Percentiles rank a stretch among this genome's conserved stretches.
Conservation (phyloP, 2,888 invertebrate genomes). For the Cheiracanthium punctorium region DNA sequence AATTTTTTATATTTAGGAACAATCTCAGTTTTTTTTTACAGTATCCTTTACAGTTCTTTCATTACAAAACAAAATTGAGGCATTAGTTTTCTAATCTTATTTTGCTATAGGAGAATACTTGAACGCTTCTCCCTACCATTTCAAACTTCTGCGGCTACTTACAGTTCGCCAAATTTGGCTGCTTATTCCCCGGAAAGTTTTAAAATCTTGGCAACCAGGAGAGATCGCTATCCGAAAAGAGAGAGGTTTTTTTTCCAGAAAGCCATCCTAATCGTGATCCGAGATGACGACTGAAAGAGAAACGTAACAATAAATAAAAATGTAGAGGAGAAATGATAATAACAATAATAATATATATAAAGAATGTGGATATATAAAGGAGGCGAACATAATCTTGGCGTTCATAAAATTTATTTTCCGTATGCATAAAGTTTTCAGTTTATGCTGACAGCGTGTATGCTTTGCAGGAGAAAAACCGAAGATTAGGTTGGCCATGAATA, state of each 20-base stretch:
- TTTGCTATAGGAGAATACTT: too few relatives aligned
- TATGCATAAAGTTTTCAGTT: slow-evolving; percentile 15
- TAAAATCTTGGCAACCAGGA: slow-evolving; percentile 5
- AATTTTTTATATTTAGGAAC: too few relatives aligned
- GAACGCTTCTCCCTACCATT: too few relatives aligned
- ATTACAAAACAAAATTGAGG: too few relatives aligned
- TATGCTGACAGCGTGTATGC: background rate
- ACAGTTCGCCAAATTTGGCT: background rate
- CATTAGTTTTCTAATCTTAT: too few relatives aligned
- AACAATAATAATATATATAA: slow-evolving; percentile 13
- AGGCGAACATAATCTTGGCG: slow-evolving; percentile 7
- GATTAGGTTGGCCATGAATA: background rate
- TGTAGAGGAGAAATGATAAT: slow-evolving; percentile 9
- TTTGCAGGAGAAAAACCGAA: background rate
- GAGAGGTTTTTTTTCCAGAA: background rate
- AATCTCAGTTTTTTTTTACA: too few relatives aligned
- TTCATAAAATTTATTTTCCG: slow-evolving; percentile 9
- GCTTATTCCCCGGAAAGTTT: background rate
- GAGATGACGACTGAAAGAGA: slow-evolving; percentile 2
- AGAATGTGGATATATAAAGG: background rate
- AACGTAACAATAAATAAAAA: slow-evolving; percentile 9
- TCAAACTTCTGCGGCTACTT: too few relatives aligned
- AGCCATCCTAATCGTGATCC: background rate
- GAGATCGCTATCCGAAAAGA: background rate
- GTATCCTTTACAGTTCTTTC: too few relatives aligned